phyloP scores from a whole-genome alignment of 2,797 vertebrate species.

The Rhynchonycteris naso region DNA sequence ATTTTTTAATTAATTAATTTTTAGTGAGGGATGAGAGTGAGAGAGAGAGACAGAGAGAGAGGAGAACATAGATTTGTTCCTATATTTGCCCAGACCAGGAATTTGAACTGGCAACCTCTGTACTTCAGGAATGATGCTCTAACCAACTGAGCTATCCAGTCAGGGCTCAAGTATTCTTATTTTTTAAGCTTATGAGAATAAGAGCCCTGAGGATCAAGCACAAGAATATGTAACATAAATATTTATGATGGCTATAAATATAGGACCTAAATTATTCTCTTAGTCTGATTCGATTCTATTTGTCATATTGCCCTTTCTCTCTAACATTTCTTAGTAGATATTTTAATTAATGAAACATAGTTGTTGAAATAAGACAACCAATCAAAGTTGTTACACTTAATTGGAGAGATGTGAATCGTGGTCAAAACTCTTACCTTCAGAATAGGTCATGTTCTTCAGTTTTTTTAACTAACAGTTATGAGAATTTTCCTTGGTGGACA shows the following conservation, averaged over 20 bases:
- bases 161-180: not conserved
- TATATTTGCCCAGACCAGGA: no score
- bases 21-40: no score
- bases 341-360: not conserved
- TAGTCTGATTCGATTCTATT: not conserved
- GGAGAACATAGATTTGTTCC: no score
- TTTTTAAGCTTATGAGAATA: not conserved
- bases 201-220: not conserved
- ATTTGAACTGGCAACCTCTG: no score
- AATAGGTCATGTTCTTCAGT: not conserved
- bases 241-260: slow-evolving; percentile 12
- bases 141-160: no score
- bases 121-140: no score
- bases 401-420: not conserved
- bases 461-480: not conserved
- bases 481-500: not conserved
- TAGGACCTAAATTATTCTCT: not conserved
- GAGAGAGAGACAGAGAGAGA: no score
- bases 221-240: not conserved
- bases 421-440: not conserved
- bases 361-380: not conserved
- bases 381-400: not conserved
- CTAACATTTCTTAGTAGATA: not conserved
- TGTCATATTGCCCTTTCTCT: not conserved
- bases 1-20: no score